These are phyloP conservation scores for Misgurnus mizolepis DNA, from an alignment of 2,113 vertebrate genomes.

Conservation along the genomic window DNA sequence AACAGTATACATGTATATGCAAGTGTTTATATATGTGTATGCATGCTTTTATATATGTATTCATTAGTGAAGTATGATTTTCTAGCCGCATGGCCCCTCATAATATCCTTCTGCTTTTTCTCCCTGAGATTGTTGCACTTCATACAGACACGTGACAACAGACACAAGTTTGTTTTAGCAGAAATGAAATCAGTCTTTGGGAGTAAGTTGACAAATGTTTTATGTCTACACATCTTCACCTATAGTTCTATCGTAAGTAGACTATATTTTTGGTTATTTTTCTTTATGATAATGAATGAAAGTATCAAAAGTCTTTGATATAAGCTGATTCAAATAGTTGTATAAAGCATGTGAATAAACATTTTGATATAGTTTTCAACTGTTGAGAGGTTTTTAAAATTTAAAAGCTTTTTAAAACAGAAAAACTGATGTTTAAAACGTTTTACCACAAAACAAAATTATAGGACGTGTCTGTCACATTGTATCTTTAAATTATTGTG, in stretches of 20 bases:
- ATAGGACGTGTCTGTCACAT: too few species aligned
- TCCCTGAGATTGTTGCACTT: background rate
- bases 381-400: too few species aligned
- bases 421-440: too few species aligned
- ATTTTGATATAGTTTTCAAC: background rate
- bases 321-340: background rate
- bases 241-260: background rate
- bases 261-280: background rate
- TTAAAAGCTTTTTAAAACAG: too few species aligned
- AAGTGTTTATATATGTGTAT: too few species aligned
- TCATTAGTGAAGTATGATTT: background rate
- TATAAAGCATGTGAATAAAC: background rate
- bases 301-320: background rate
- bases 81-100: background rate
- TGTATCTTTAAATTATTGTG: background rate
- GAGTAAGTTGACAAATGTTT: background rate
- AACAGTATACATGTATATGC: too few species aligned
- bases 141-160: background rate
- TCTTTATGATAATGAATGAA: background rate
- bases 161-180: background rate
- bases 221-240: background rate
- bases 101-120: constrained; percentile 1
- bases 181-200: background rate
- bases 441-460: too few species aligned
- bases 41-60: too few species aligned